A percentile compares a stretch with the other conserved stretches of the same genome.
These are phyloP conservation scores for Osmerus mordax DNA, from an alignment of 2,113 vertebrate species.

Conservation along the genomic window DNA sequence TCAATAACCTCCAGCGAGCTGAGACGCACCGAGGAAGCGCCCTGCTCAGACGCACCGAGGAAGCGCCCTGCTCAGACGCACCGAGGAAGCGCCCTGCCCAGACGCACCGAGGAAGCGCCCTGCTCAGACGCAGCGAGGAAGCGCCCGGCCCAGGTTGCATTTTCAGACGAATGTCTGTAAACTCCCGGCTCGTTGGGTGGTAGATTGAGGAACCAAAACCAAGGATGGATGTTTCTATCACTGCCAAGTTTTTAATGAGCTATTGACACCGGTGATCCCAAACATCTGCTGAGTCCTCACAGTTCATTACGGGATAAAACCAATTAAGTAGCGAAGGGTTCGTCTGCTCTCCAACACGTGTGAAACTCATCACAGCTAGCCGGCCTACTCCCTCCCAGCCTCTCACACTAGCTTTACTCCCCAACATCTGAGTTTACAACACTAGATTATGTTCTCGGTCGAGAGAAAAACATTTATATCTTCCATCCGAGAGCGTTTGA, in stretches of 20 bases:
- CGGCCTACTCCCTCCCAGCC: conserved; percentile 39
- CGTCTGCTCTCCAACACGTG: conserved; percentile 21
- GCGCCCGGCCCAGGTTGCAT: too few species aligned
- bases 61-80: too few species aligned
- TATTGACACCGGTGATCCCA: conserved; percentile 68
- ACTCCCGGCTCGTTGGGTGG: too few species aligned
- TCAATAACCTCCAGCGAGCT: too few species aligned
- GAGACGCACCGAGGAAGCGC: too few species aligned
- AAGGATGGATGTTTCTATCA: background rate
- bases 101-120: too few species aligned
- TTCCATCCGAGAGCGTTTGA: too few species aligned
- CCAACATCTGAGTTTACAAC: background rate
- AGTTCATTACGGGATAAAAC: conserved; percentile 64
- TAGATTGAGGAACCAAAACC: too few species aligned
- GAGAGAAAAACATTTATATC: background rate
- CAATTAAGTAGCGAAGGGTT: conserved; percentile 59
- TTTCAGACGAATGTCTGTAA: too few species aligned
- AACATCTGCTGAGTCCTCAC: conserved; percentile 70
- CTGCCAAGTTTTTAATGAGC: conserved; percentile 67
- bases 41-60: too few species aligned
- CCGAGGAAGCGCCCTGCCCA: too few species aligned
- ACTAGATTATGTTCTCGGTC: background rate
- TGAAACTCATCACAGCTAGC: conserved; percentile 50
- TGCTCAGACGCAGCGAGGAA: too few species aligned
- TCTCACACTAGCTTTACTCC: conserved; percentile 3